Percentiles rank a stretch among this genome's conserved stretches.
Conservation (phyloP, 2,797 vertebrate genomes). For the Sparidentex hasta region DNA sequence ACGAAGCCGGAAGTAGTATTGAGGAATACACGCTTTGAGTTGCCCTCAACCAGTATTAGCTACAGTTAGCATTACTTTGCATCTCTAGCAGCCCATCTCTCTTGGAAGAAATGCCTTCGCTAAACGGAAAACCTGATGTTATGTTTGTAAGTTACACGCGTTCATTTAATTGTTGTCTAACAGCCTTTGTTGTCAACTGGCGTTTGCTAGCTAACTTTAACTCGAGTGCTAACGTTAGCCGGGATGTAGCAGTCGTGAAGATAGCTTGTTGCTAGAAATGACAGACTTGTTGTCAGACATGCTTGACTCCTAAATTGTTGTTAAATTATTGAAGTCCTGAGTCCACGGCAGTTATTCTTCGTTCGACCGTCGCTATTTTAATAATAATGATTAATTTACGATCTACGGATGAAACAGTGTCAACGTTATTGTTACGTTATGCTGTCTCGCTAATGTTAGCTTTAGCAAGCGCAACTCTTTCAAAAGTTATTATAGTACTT, state of each 20-base stretch:
- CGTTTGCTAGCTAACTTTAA: slow-evolving; percentile 7
- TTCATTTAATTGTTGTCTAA: not conserved
- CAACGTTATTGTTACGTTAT: not conserved
- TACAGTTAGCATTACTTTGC: slow-evolving; percentile 27
- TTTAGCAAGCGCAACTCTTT: not conserved
- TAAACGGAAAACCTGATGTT: slow-evolving; percentile 79
- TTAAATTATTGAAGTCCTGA: not conserved
- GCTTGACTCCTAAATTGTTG: not conserved
- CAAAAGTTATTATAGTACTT: not conserved
- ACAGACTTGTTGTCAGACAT: not conserved
- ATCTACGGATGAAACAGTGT: not conserved
- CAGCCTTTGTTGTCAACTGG: not conserved
- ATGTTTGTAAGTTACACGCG: slow-evolving; percentile 81
- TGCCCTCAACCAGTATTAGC: slow-evolving; percentile 38
- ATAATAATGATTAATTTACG: not conserved
- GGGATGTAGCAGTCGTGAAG: not conserved
- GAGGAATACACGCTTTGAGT: slow-evolving; percentile 36
- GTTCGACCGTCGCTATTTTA: not conserved
- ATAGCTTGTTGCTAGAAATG: not conserved
- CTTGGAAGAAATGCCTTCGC: slow-evolving; percentile 60
- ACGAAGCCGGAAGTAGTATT: slow-evolving; percentile 43
- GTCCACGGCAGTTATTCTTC: rapidly evolving
- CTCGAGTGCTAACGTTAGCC: slow-evolving; percentile 7
- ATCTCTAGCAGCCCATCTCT: rapidly evolving
- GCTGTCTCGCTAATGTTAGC: slow-evolving; percentile 8